A percentile compares a stretch with the other conserved stretches of the same genome.
Conservation (phyloP, 2,113 vertebrate species). For the Geothlypis trichas region DNA sequence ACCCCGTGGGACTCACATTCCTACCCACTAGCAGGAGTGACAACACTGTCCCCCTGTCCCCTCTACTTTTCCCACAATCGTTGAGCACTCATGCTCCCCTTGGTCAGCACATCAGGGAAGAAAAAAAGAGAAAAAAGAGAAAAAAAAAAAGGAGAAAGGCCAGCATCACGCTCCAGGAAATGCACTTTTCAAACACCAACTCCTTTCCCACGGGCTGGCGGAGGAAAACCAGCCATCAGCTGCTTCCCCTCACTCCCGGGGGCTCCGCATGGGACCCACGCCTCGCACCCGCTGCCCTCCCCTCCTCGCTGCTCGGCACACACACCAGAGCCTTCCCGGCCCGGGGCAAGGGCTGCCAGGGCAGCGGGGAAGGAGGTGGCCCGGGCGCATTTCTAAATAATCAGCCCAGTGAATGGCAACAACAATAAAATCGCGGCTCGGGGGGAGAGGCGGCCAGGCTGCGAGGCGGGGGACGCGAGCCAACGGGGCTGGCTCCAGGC, state of each 20-base stretch:
- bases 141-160: not conserved
- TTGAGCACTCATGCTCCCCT: not conserved
- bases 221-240: slow-evolving; percentile 47
- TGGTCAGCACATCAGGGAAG: not conserved
- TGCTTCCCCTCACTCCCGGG: slow-evolving; percentile 9
- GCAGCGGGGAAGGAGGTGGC: not conserved
- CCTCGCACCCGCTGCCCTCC: not conserved
- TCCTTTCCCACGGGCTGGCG: slow-evolving; percentile 52
- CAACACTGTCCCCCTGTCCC: not conserved
- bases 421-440: slow-evolving; percentile 39
- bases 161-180: slow-evolving; percentile 34
- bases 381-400: slow-evolving; percentile 44
- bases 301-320: not conserved
- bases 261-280: not conserved
- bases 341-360: not conserved
- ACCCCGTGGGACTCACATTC: accelerated
- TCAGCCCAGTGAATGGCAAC: slow-evolving; percentile 28
- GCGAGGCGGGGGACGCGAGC: slow-evolving; percentile 21
- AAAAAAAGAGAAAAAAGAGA: not conserved
- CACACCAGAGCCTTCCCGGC: not conserved
- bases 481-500: slow-evolving; percentile 36
- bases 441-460: slow-evolving; percentile 8
- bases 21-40: not conserved
- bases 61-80: not conserved
- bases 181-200: slow-evolving; percentile 63